Conservation (phyloP, 2,888 invertebrate genomes). For the Aspidiotus destructor region DNA sequence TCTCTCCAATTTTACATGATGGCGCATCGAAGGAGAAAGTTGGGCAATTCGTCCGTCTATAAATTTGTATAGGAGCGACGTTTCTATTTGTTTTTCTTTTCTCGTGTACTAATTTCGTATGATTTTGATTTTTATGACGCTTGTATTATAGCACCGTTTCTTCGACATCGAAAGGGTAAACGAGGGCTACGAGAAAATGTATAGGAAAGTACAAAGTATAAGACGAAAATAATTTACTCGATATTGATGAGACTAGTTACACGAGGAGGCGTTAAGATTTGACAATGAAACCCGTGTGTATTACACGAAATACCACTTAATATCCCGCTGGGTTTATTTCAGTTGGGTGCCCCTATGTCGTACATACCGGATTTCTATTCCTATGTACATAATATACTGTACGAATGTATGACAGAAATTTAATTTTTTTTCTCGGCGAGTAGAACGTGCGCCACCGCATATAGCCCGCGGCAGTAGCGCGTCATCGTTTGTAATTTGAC, state of each 20-base stretch:
- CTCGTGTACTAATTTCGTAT: no score
- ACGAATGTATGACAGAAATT: slow-evolving; percentile 16
- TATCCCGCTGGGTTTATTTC: slow-evolving; percentile 26
- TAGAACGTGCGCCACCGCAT: neutral
- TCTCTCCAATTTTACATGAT: no score
- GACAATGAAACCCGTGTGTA: slow-evolving; percentile 25
- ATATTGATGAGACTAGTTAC: slow-evolving; percentile 25
- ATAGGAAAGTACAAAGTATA: no score
- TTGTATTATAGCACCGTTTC: no score
- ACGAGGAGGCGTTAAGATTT: slow-evolving; percentile 23
- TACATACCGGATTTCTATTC: slow-evolving; percentile 6
- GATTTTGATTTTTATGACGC: no score
- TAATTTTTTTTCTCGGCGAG: neutral
- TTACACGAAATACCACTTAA: slow-evolving; percentile 29
- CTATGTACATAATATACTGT: no score
- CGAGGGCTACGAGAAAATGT: no score
- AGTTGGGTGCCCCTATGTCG: slow-evolving; percentile 21
- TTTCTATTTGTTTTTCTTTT: no score
- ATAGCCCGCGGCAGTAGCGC: neutral
- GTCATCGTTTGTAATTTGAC: slow-evolving; percentile 4
- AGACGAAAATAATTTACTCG: slow-evolving; percentile 20
- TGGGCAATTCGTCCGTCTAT: no score
- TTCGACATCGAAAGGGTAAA: no score
- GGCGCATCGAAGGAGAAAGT: no score
- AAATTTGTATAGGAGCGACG: no score